A percentile compares a stretch with the other conserved stretches of the same genome.
These are phyloP conservation scores for Neodon shergylaensis DNA, from an alignment of 2,113 vertebrate genomes.

Conservation along the genomic window DNA sequence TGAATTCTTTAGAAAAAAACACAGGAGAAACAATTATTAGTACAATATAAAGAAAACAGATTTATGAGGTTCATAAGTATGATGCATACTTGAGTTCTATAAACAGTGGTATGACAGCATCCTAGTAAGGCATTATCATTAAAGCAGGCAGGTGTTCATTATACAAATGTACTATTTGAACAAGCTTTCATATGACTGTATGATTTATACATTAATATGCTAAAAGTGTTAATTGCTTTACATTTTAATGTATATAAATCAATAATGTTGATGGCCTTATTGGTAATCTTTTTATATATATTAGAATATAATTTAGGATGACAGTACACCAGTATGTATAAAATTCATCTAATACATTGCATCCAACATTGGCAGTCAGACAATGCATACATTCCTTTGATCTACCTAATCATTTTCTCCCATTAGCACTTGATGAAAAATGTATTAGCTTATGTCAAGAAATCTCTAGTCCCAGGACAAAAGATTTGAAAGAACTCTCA, in stretches of 20 bases:
- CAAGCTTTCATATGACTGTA: background rate
- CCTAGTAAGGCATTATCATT: slow-evolving; percentile 3
- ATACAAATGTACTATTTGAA: slow-evolving; percentile 24
- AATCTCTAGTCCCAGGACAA: slow-evolving; percentile 51
- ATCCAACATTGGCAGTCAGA: slow-evolving; percentile 7
- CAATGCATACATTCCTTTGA: slow-evolving; percentile 48
- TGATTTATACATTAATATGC: background rate
- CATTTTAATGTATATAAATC: slow-evolving; percentile 30
- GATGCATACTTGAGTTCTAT: background rate
- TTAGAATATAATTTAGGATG: slow-evolving; percentile 1
- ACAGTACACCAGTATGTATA: slow-evolving; percentile 37
- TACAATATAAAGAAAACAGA: slow-evolving; percentile 66
- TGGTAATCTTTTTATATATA: background rate
- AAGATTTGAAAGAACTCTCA: slow-evolving; percentile 48
- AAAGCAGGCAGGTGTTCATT: slow-evolving; percentile 27
- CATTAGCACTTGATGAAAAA: slow-evolving; percentile 72
- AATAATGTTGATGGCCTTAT: slow-evolving; percentile 22
- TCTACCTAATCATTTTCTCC: slow-evolving; percentile 64
- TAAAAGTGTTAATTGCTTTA: background rate
- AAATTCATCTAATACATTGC: slow-evolving; percentile 47
- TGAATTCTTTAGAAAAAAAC: slow-evolving; percentile 52
- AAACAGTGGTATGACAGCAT: slow-evolving; percentile 13
- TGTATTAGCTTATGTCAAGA: slow-evolving; percentile 71
- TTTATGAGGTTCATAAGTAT: background rate
- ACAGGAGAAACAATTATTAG: slow-evolving; percentile 61